Percentiles rank a stretch among this genome's conserved stretches.
phyloP scores from a whole-genome alignment of 2,888 invertebrate species.

The Agriopis marginaria region DNA sequence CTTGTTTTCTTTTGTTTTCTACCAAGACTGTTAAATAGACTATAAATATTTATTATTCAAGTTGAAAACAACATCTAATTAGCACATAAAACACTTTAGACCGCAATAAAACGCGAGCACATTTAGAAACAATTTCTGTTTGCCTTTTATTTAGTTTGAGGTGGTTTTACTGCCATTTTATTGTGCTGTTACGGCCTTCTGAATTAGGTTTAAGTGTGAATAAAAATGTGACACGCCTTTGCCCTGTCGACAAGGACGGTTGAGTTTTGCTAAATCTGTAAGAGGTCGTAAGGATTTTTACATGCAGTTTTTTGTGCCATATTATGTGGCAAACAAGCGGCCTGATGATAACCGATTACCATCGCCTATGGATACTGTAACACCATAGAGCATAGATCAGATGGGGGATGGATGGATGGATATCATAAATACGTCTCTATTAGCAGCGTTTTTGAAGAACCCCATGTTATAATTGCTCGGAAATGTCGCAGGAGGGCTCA shows the following conservation, averaged over 20 bases:
- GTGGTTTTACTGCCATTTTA: conserved; percentile 45
- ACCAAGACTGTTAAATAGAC: too few species aligned
- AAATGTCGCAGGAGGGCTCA: too few species aligned
- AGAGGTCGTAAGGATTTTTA: background rate
- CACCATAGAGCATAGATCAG: too few species aligned
- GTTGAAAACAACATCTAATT: conserved; percentile 24
- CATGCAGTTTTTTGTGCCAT: too few species aligned
- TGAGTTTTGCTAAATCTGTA: conserved; percentile 5
- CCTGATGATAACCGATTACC: too few species aligned
- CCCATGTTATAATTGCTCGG: too few species aligned
- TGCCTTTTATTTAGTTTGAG: conserved; percentile 39
- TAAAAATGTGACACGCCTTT: conserved; percentile 30
- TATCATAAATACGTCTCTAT: too few species aligned
- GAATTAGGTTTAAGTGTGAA: conserved; percentile 47
- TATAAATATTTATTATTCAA: conserved; percentile 10
- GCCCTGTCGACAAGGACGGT: background rate
- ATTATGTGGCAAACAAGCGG: too few species aligned
- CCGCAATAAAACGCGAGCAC: conserved; percentile 33
- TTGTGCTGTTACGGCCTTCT: conserved; percentile 41
- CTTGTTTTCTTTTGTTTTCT: too few species aligned
- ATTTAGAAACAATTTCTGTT: conserved; percentile 40
- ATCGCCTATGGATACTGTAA: too few species aligned
- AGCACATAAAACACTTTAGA: conserved; percentile 36
- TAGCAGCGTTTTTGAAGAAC: too few species aligned
- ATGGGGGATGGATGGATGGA: too few species aligned